Evolutionary conservation across 2,113 vertebrate species (phyloP), one percentile per base, ranked within the genome.

Genomic region (Labrus mixtus): DNA sequence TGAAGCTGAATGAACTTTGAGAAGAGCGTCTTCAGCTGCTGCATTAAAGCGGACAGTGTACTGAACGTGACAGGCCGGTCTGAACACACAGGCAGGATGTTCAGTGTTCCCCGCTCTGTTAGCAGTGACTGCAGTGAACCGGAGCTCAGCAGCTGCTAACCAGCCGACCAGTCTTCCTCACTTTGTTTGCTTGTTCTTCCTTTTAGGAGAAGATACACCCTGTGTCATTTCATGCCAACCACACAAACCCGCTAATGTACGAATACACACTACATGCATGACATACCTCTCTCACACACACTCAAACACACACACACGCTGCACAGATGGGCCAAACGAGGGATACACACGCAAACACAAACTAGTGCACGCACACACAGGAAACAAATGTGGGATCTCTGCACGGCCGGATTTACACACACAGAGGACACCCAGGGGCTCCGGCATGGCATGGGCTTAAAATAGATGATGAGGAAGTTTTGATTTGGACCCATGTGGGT

Each of bases 131-230:
- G 87, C 76, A 67, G 76, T 76, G 79, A 84, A 84, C 81, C 72
- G 1, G 23, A 63, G 10, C 36, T 9, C 22, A 23, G 74, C 87
- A 90, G 87, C 73, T 87, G 87, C 39, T 81, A 61, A 72, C 74
- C 82, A 82, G 79, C 86, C 79, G 46, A 78, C 59, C 39, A 58
- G 73, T n/a, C 71, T 82, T 70, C 86, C 73, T 68, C 72, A 61
- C 76, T 81, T 87, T 90, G 79, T 80, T 88, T 88, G 81, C 84
- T 83, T 79, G 67, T 73, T 82, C 77, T 80, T 74, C 73, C 64
- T 76, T 56, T 73, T 53, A 83, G 72, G 45, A 77, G 58, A 66
- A 72, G 71, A 78, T 70, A 65, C 81, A 79, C 88, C 61, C 78
- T 71, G 75, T 76, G 64, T 72, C 68, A 69, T 90, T 90, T 82